A percentile compares a stretch with the other conserved stretches of the same genome.
These are phyloP conservation scores for Barypeithes pellucidus DNA, from an alignment of 2,888 invertebrate species.

Conservation along the genomic window DNA sequence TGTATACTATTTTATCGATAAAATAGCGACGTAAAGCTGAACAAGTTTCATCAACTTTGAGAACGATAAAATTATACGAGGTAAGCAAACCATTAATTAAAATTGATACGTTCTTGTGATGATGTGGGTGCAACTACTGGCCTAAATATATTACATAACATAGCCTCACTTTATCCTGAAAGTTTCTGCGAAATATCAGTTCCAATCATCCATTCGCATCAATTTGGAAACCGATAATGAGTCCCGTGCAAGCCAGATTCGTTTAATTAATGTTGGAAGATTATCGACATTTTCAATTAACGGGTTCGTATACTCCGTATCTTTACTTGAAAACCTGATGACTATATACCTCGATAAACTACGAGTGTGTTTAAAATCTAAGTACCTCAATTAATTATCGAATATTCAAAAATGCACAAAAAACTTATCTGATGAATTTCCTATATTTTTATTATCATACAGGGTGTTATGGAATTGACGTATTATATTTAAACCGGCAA, in stretches of 20 bases:
- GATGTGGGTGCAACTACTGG: neutral
- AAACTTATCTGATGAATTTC: too few species aligned
- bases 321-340: constrained; percentile 20
- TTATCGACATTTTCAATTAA: constrained; percentile 33
- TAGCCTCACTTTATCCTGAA: neutral
- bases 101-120: neutral
- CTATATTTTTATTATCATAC: too few species aligned
- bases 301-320: constrained; percentile 4
- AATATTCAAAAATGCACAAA: too few species aligned
- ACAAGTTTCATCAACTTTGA: neutral
- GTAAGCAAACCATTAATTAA: neutral
- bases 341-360: constrained; percentile 1
- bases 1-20: too few species aligned
- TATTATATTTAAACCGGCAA: too few species aligned
- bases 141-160: constrained; percentile 23
- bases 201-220: constrained; percentile 25
- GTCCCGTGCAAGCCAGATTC: constrained; percentile 13
- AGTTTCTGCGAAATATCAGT: neutral
- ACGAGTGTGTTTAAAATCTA: too few species aligned
- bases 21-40: too few species aligned
- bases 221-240: constrained; percentile 29
- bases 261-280: constrained; percentile 29
- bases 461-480: too few species aligned
- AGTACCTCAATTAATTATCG: too few species aligned
- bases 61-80: neutral